Evolutionary conservation across 2,113 vertebrate species (phyloP).

Genomic region (Ceyx margarethae): DNA sequence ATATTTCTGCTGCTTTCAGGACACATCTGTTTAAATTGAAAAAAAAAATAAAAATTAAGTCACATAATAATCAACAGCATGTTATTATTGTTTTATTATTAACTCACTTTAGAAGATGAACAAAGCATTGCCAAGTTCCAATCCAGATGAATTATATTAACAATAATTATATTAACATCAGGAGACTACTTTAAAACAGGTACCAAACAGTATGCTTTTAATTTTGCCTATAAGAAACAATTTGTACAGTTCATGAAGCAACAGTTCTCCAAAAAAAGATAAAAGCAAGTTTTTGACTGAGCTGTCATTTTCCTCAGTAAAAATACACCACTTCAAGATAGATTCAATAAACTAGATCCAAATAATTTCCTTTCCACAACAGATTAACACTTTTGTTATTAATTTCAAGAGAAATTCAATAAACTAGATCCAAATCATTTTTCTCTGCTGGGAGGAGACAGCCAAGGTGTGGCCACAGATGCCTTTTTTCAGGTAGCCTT

Average conservation of each 20-base stretch:
- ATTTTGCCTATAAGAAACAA: not conserved
- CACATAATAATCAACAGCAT: not conserved
- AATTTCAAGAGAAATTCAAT: not conserved
- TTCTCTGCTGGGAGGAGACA: not conserved
- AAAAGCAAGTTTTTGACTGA: not conserved
- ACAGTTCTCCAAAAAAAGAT: not conserved
- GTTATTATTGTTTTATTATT: not conserved
- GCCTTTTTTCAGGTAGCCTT: not conserved
- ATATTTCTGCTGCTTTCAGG: conserved; percentile 85
- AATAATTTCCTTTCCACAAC: not conserved
- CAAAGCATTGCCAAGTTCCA: not conserved
- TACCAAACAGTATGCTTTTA: not conserved
- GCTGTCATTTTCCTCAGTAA: not conserved
- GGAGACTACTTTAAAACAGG: not conserved
- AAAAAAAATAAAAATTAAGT: not conserved
- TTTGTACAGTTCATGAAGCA: not conserved
- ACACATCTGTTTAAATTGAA: conserved; percentile 78
- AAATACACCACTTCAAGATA: conserved; percentile 6
- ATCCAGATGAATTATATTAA: not conserved
- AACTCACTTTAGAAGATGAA: not conserved
- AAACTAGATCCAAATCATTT: not conserved
- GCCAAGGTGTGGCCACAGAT: not conserved
- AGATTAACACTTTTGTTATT: conserved; percentile 20
- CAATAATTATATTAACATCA: not conserved
- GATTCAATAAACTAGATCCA: not conserved